These are phyloP conservation scores for Atherix ibis DNA, from an alignment of 2,888 invertebrate genomes.

Conservation along the genomic window DNA sequence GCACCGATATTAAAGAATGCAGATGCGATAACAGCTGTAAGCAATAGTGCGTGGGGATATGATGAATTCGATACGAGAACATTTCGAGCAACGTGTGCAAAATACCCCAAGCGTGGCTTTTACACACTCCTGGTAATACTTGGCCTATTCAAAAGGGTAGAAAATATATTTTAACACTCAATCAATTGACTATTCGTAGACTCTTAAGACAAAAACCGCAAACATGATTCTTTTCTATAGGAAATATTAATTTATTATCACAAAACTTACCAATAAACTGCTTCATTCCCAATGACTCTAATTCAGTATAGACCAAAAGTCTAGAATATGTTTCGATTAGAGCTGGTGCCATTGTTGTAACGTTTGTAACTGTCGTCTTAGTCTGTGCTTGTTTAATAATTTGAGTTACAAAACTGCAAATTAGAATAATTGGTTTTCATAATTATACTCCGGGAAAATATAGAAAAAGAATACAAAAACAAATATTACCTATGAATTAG, in stretches of 20 bases:
- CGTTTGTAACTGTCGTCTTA: constrained; percentile 59
- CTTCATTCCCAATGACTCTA: constrained; percentile 91
- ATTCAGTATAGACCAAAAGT: constrained; percentile 86
- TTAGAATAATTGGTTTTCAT: too few relatives aligned
- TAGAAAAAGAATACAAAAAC: background rate
- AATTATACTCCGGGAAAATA: too few relatives aligned
- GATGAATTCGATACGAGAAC: constrained; percentile 92
- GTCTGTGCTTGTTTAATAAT: constrained; percentile 81
- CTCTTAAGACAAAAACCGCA: too few relatives aligned
- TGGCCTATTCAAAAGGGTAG: constrained; percentile 45
- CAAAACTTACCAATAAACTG: constrained; percentile 69
- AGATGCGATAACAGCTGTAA: constrained; percentile 83
- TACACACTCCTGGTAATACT: constrained; percentile 77
- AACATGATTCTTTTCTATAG: too few relatives aligned
- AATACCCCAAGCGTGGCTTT: constrained; percentile 87
- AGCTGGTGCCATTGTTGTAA: constrained; percentile 61
- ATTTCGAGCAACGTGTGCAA: constrained; percentile 90
- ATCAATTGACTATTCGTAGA: too few relatives aligned
- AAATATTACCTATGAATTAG: constrained; percentile 45
- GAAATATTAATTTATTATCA: too few relatives aligned
- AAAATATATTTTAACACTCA: too few relatives aligned
- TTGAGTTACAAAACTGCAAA: constrained; percentile 58
- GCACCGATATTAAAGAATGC: constrained; percentile 78
- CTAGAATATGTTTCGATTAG: constrained; percentile 90
- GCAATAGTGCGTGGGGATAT: constrained; percentile 90